Conservation (phyloP, 2,888 invertebrate species). For the Ormyrus rosae region DNA sequence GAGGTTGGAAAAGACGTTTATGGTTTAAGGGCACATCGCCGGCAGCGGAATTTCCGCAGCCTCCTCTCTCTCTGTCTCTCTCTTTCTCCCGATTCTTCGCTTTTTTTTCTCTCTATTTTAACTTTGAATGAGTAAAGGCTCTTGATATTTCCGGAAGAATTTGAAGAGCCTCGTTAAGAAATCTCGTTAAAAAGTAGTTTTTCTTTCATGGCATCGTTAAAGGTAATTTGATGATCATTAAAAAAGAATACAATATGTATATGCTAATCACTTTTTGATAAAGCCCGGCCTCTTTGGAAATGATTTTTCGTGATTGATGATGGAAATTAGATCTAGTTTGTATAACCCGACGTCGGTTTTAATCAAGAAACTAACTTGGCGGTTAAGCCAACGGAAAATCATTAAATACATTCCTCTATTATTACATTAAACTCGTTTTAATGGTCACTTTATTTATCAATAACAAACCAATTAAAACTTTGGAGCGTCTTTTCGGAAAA, state of each 20-base stretch:
- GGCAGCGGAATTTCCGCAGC: slow-evolving; percentile 9
- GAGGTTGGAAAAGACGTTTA: slow-evolving; percentile 18
- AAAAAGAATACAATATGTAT: slow-evolving; percentile 48
- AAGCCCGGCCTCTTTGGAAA: slow-evolving; percentile 9
- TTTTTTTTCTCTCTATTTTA: slow-evolving; percentile 32
- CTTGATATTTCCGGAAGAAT: slow-evolving; percentile 55
- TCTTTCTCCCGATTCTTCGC: neutral
- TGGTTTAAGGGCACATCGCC: slow-evolving; percentile 8
- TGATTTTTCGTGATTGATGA: slow-evolving; percentile 25
- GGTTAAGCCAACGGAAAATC: neutral
- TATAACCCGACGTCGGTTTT: neutral
- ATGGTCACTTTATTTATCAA: too few species aligned
- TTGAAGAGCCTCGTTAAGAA: slow-evolving; percentile 55
- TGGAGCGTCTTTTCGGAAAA: neutral
- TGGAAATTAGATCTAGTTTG: slow-evolving; percentile 24
- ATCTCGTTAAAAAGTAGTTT: slow-evolving; percentile 56
- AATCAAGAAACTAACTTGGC: neutral
- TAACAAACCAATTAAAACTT: neutral
- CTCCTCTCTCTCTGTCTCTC: slow-evolving; percentile 1
- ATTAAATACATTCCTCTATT: neutral
- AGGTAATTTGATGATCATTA: slow-evolving; percentile 55
- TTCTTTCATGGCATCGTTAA: slow-evolving; percentile 52
- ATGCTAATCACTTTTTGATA: slow-evolving; percentile 43
- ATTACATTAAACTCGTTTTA: too few species aligned
- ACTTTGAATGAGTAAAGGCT: slow-evolving; percentile 50